These are phyloP conservation scores for Sebastes variabilis DNA, from an alignment of 2,797 vertebrate genomes.

Conservation along the genomic window DNA sequence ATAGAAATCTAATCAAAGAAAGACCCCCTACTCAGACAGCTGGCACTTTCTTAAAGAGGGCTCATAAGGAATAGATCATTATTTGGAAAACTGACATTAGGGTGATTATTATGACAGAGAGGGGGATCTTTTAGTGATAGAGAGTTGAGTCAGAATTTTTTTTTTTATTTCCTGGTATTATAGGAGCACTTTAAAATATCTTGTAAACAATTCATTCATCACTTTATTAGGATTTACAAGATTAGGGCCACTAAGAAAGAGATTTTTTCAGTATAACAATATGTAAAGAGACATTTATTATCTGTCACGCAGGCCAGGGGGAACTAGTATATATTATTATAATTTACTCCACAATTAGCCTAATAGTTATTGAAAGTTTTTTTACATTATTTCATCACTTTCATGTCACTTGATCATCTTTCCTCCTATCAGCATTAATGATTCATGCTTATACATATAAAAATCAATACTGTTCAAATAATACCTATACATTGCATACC, in stretches of 20 bases:
- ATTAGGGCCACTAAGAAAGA: background rate
- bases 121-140: background rate
- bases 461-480: too few relatives aligned
- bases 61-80: slow-evolving; percentile 80
- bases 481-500: too few relatives aligned
- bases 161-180: slow-evolving; percentile 6
- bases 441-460: too few relatives aligned
- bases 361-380: too few relatives aligned
- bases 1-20: background rate
- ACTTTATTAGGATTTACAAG: background rate
- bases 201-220: background rate
- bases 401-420: too few relatives aligned
- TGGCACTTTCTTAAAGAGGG: background rate
- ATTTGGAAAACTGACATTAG: slow-evolving; percentile 43
- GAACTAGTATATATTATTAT: too few relatives aligned
- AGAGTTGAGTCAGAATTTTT: slow-evolving; percentile 31
- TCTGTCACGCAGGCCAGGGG: too few relatives aligned
- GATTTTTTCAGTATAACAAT: too few relatives aligned
- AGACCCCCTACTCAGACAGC: background rate
- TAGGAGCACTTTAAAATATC: background rate
- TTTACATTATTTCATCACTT: too few relatives aligned
- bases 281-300: too few relatives aligned
- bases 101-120: background rate
- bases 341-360: too few relatives aligned
- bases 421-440: too few relatives aligned